A percentile compares a stretch with the other conserved stretches of the same genome.
Evolutionary conservation across 2,113 vertebrate genomes (phyloP).

Genomic region (Corythornis madagascariensis): DNA sequence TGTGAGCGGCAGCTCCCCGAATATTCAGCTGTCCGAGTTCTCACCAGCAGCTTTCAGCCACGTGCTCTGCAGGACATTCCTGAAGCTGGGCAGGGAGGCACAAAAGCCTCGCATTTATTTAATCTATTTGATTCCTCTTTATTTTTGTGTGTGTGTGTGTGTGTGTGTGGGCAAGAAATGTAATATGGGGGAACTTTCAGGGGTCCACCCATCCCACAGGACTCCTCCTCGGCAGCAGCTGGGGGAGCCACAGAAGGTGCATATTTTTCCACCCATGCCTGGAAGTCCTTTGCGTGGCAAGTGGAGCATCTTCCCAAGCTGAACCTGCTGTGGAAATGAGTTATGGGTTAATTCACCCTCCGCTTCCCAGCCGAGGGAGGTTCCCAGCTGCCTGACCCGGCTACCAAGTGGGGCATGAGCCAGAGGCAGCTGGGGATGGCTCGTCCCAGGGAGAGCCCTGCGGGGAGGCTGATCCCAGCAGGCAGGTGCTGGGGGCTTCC

Average conservation of each 20-base stretch:
- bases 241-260: not conserved
- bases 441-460: not conserved
- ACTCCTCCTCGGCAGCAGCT: accelerated
- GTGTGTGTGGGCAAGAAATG: not conserved
- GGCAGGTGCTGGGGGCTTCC: conserved; percentile 13
- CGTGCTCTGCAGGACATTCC: not conserved
- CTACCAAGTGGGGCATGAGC: not conserved
- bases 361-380: not conserved
- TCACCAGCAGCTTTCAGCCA: not conserved
- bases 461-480: not conserved
- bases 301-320: not conserved
- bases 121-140: accelerated
- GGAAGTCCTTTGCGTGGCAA: not conserved
- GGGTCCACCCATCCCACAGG: not conserved
- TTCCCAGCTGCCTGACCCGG: not conserved
- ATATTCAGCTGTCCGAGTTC: not conserved
- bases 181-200: not conserved
- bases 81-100: not conserved
- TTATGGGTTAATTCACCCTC: not conserved
- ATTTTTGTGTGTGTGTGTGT: not conserved
- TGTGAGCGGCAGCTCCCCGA: not conserved
- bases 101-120: not conserved
- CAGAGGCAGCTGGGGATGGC: not conserved
- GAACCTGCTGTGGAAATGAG: accelerated
- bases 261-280: accelerated